phyloP scores from a whole-genome alignment of 2,797 vertebrate genomes.

The Eulemur rubriventer region DNA sequence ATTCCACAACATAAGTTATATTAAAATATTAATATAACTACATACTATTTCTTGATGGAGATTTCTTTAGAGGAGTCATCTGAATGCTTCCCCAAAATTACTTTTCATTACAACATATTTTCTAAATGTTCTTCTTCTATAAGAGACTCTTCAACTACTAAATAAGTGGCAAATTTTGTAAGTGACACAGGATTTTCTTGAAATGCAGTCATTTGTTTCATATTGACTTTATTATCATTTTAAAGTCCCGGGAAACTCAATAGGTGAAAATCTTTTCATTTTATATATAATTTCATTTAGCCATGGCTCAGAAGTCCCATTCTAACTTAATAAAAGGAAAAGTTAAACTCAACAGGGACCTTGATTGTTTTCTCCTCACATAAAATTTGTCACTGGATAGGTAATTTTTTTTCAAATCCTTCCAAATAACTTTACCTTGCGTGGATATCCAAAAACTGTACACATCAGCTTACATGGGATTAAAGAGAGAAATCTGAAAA shows the following conservation, averaged over 20 bases:
- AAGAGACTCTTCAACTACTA: not conserved
- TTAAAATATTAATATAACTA: slow-evolving; percentile 15
- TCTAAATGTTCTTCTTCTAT: slow-evolving; percentile 18
- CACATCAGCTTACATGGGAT: not conserved
- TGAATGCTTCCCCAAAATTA: slow-evolving; percentile 41
- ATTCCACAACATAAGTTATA: not conserved
- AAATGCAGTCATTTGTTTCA: not conserved
- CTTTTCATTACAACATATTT: slow-evolving; percentile 33
- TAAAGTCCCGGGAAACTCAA: slow-evolving; percentile 14
- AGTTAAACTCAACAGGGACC: not conserved
- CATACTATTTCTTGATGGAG: not conserved
- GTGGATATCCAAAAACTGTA: not conserved
- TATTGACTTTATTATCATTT: not conserved
- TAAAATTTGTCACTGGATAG: not conserved
- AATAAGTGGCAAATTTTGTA: not conserved
- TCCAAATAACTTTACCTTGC: not conserved
- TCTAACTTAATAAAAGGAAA: not conserved
- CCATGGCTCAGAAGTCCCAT: not conserved
- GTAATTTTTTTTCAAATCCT: not conserved
- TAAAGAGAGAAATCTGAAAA: slow-evolving; percentile 2
- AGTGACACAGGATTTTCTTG: not conserved
- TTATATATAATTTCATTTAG: not conserved
- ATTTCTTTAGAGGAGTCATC: not conserved
- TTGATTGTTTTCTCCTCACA: not conserved
- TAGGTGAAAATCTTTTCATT: not conserved